Evolutionary conservation across 2,888 invertebrate genomes (phyloP).

Genomic region (Eupithecia vulgata): DNA sequence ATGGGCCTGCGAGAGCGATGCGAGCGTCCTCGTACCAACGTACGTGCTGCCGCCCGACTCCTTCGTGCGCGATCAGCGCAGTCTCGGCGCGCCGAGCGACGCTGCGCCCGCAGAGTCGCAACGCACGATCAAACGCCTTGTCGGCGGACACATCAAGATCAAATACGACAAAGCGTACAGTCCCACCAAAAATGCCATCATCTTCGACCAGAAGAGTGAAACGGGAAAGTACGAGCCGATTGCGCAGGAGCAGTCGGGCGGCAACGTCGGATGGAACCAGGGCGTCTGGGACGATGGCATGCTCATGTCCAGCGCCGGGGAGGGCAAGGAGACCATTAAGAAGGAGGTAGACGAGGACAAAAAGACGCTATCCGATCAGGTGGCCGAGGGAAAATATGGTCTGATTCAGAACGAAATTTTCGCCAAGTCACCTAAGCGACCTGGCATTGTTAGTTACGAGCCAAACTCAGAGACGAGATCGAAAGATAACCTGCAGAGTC

Average conservation of each 20-base stretch:
- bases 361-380: conserved; percentile 94
- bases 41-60: conserved; percentile 83
- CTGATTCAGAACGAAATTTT: conserved; percentile 94
- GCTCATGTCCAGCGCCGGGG: conserved; percentile 88
- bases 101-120: conserved; percentile 69
- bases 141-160: conserved; percentile 87
- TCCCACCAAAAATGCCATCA: conserved; percentile 72
- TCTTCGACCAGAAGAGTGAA: conserved; percentile 67
- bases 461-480: conserved; percentile 90
- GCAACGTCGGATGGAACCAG: conserved; percentile 81
- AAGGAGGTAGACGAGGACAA: conserved; percentile 87
- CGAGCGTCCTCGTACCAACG: conserved; percentile 81
- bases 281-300: conserved; percentile 87
- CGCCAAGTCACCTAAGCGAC: conserved; percentile 87
- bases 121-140: conserved; percentile 86
- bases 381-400: conserved; percentile 95
- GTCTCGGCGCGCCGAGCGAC: conserved; percentile 68
- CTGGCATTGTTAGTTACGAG: conserved; percentile 92
- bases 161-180: conserved; percentile 75
- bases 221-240: conserved; percentile 73
- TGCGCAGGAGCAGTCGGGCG: conserved; percentile 77
- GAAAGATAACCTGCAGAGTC: conserved; percentile 90
- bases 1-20: conserved; percentile 68
- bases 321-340: conserved; percentile 83
- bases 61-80: conserved; percentile 81